Evolutionary conservation across 1,140 invertebrate species (phyloP).

Genomic region (Palaemon carinicauda): DNA sequence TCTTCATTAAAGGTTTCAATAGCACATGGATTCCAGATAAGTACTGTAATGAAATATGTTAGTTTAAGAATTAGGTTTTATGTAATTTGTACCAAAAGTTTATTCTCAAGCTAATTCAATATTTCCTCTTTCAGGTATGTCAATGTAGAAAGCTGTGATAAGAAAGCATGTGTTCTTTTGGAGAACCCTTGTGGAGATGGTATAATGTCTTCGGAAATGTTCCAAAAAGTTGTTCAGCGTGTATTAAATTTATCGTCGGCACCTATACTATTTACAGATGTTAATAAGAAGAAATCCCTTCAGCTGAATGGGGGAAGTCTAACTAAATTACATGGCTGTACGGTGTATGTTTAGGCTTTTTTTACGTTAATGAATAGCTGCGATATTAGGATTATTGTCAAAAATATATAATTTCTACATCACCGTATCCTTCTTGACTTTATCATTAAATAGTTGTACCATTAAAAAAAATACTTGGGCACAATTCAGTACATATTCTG

Average conservation of each 20-base stretch:
- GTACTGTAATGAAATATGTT: no score
- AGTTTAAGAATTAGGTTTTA: no score
- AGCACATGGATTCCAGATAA: no score
- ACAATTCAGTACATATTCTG: no score
- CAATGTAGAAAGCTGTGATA: constrained; percentile 71
- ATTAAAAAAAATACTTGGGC: no score
- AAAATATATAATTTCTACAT: no score
- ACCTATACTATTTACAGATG: constrained; percentile 25
- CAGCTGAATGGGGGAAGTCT: constrained; percentile 26
- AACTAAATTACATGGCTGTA: constrained; percentile 10
- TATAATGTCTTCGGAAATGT: constrained; percentile 16
- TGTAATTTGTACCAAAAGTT: no score
- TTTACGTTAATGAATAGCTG: not conserved
- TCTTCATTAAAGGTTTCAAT: no score
- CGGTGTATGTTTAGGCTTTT: not conserved
- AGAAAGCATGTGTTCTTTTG: constrained; percentile 73
- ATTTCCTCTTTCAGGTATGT: constrained; percentile 74
- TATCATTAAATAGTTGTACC: no score
- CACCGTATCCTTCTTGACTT: no score
- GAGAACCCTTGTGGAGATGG: constrained; percentile 76
- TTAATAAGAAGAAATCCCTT: constrained; percentile 15
- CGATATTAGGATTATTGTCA: no score
- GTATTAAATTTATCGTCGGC: not conserved
- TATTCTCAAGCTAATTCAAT: no score
- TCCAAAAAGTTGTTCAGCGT: constrained; percentile 19